phyloP scores from a whole-genome alignment of 2,113 vertebrate species.

The Origma solitaria region DNA sequence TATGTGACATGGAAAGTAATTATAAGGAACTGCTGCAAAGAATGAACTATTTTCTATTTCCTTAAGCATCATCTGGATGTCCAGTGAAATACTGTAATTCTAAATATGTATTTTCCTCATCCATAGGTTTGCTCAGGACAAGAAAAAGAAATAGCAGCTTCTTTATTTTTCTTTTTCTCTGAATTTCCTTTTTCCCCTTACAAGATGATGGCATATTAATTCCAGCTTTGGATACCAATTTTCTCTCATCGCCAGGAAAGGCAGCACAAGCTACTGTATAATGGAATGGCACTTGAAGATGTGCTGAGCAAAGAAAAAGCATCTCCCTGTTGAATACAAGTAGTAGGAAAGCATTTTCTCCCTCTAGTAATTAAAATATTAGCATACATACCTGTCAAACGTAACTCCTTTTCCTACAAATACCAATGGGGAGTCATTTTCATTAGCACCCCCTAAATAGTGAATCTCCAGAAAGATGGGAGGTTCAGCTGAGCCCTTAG shows the following conservation, averaged over 20 bases:
- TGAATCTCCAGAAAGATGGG: constrained; percentile 93
- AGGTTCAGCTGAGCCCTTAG: constrained; percentile 92
- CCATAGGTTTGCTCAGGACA: not conserved
- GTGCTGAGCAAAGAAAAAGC: not conserved
- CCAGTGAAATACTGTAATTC: not conserved
- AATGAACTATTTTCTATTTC: not conserved
- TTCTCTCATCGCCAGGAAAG: not conserved
- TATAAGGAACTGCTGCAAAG: not conserved
- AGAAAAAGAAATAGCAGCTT: not conserved
- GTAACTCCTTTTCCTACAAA: constrained; percentile 96
- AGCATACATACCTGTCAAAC: constrained; percentile 86
- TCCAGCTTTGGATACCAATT: not conserved
- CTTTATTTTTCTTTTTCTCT: not conserved
- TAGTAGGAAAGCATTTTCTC: not conserved
- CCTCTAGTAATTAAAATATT: not conserved
- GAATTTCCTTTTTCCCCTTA: not conserved
- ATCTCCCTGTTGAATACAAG: not conserved
- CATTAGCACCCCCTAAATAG: constrained; percentile 78
- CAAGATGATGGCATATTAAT: not conserved
- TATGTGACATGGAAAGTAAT: not conserved
- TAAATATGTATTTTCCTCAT: not conserved
- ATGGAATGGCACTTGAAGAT: not conserved
- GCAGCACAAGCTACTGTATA: not conserved
- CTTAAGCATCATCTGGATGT: not conserved
- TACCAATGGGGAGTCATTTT: constrained; percentile 77